phyloP scores from a whole-genome alignment of 2,888 invertebrate species.

The Atethmia centrago region DNA sequence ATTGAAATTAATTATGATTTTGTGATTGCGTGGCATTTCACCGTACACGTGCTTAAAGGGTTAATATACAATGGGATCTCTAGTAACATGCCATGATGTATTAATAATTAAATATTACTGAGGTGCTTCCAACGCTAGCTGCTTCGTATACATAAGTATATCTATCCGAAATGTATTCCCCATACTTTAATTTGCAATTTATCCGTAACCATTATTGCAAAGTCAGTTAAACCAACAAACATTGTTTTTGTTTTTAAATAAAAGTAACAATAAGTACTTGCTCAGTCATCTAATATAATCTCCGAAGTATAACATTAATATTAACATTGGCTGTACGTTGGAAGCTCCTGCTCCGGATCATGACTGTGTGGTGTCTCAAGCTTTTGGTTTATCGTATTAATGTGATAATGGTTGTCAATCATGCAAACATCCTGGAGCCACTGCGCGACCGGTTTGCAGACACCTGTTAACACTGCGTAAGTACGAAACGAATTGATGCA shows the following conservation, averaged over 20 bases:
- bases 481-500: constrained; percentile 87
- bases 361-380: constrained; percentile 78
- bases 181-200: constrained; percentile 61
- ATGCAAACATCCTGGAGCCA: constrained; percentile 88
- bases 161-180: constrained; percentile 45
- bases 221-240: constrained; percentile 63
- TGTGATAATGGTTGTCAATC: constrained; percentile 90
- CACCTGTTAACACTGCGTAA: constrained; percentile 84
- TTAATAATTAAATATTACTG: constrained; percentile 67
- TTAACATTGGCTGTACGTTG: constrained; percentile 67
- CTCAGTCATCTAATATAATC: not conserved
- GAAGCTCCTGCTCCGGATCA: constrained; percentile 76
- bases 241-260: constrained; percentile 7
- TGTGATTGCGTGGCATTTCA: constrained; percentile 66
- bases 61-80: constrained; percentile 64
- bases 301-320: constrained; percentile 13
- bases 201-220: constrained; percentile 62
- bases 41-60: constrained; percentile 72
- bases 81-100: constrained; percentile 67
- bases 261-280: constrained; percentile 8
- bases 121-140: constrained; percentile 73
- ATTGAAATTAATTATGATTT: constrained; percentile 30
- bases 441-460: constrained; percentile 85
- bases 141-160: constrained; percentile 48
- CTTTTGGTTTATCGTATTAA: constrained; percentile 88